A percentile compares a stretch with the other conserved stretches of the same genome.
These are phyloP conservation scores for Polyergus mexicanus DNA, from an alignment of 1,140 invertebrate species.

Conservation along the genomic window DNA sequence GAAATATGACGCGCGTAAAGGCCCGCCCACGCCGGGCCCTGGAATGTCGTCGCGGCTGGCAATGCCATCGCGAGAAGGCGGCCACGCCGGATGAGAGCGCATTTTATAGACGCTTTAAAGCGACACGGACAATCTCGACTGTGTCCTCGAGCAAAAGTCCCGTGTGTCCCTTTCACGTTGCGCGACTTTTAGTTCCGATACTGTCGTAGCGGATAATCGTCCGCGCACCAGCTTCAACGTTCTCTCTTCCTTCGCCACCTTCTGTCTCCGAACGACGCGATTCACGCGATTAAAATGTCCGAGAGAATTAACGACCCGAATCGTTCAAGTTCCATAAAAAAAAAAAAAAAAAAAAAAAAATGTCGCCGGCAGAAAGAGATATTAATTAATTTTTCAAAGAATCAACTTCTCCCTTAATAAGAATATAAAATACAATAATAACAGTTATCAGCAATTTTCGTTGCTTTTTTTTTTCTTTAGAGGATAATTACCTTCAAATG, in stretches of 20 bases:
- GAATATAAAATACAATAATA: background rate
- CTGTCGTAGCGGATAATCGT: conserved; percentile 15
- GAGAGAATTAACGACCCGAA: conserved; percentile 3
- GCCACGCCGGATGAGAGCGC: conserved; percentile 48
- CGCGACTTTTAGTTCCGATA: conserved; percentile 39
- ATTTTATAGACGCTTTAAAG: conserved; percentile 50
- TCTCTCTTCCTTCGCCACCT: conserved; percentile 15
- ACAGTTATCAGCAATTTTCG: background rate
- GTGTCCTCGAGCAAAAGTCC: conserved; percentile 5
- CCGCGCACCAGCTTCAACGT: conserved; percentile 3
- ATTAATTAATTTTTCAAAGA: background rate
- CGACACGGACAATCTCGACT: conserved; percentile 25
- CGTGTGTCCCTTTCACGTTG: conserved; percentile 5
- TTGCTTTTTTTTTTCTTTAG: background rate
- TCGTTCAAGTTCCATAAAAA: background rate
- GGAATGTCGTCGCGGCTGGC: conserved; percentile 65
- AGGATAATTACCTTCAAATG: background rate
- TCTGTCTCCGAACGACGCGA: conserved; percentile 25
- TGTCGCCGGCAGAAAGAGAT: background rate
- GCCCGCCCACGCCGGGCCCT: conserved; percentile 58
- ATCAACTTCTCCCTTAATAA: conserved; percentile 11
- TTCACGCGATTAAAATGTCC: conserved; percentile 10
- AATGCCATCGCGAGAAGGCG: conserved; percentile 31
- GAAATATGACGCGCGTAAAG: conserved; percentile 63
- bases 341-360: background rate